phyloP scores from a whole-genome alignment of 2,113 vertebrate genomes.

The Phaetusa simplex region DNA sequence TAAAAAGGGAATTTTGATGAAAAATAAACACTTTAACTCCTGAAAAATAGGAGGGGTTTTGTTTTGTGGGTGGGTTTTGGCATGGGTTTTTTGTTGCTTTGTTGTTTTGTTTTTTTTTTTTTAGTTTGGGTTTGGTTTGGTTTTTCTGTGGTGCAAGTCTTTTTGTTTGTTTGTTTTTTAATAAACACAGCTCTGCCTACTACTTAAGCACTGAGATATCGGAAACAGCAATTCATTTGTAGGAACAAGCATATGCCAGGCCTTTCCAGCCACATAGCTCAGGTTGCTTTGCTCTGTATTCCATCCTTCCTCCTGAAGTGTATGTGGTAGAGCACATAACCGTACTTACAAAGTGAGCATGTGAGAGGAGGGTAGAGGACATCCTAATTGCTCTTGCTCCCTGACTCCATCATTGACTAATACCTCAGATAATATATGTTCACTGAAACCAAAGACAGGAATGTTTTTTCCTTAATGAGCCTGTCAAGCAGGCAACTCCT shows the following conservation, averaged over 20 bases:
- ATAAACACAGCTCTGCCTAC: not conserved
- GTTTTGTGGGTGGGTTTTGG: not conserved
- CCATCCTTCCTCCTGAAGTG: rapidly evolving
- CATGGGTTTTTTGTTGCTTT: not conserved
- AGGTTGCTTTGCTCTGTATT: not conserved
- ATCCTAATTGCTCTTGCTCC: not conserved
- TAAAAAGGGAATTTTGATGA: not conserved
- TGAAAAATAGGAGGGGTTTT: not conserved
- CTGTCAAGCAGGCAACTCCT: not conserved
- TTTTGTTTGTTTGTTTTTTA: not conserved
- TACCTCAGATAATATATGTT: not conserved
- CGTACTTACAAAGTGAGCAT: not conserved
- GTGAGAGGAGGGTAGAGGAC: not conserved
- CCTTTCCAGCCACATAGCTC: not conserved
- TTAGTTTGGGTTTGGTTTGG: not conserved
- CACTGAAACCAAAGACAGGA: not conserved
- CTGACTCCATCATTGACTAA: not conserved
- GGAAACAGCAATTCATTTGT: not conserved
- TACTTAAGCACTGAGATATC: not conserved
- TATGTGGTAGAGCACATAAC: rapidly evolving
- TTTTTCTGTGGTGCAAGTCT: not conserved
- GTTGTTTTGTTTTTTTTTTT: not conserved
- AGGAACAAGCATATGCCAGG: not conserved
- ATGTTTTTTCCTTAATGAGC: not conserved
- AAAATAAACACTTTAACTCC: not conserved